A percentile compares a stretch with the other conserved stretches of the same genome.
These are phyloP conservation scores for Ceramica pisi DNA, from an alignment of 2,888 invertebrate genomes.

Conservation along the genomic window DNA sequence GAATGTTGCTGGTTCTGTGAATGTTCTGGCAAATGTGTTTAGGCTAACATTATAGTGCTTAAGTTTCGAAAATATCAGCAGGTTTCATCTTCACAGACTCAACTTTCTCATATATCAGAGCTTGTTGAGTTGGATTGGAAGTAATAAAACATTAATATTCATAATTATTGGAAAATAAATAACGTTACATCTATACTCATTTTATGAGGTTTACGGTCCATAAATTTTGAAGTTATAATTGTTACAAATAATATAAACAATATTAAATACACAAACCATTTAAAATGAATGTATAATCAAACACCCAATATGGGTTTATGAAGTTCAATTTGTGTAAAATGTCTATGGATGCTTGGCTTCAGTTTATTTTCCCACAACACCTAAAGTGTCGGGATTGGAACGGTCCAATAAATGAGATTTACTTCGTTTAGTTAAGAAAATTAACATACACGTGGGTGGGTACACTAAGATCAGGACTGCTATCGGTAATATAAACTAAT, in stretches of 20 bases:
- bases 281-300: conserved; percentile 72
- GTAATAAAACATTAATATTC: conserved; percentile 63
- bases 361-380: conserved; percentile 81
- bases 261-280: conserved; percentile 73
- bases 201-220: conserved; percentile 57
- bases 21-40: neutral
- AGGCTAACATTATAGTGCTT: neutral
- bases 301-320: conserved; percentile 70
- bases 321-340: conserved; percentile 63
- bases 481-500: conserved; percentile 55
- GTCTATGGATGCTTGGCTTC: conserved; percentile 65
- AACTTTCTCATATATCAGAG: conserved; percentile 46
- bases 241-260: conserved; percentile 69
- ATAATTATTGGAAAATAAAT: conserved; percentile 63
- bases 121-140: conserved; percentile 29
- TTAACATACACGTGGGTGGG: conserved; percentile 82
- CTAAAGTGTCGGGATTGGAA: conserved; percentile 75
- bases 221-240: conserved; percentile 62
- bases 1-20: conserved; percentile 7
- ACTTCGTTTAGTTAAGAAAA: conserved; percentile 77
- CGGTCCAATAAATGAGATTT: conserved; percentile 80
- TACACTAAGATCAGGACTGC: conserved; percentile 65
- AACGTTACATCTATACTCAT: conserved; percentile 52
- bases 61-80: neutral
- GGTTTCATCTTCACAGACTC: neutral